A percentile compares a stretch with the other conserved stretches of the same genome.
Conservation (phyloP, 1,140 invertebrate genomes). For the Pseudoatta argentina region DNA sequence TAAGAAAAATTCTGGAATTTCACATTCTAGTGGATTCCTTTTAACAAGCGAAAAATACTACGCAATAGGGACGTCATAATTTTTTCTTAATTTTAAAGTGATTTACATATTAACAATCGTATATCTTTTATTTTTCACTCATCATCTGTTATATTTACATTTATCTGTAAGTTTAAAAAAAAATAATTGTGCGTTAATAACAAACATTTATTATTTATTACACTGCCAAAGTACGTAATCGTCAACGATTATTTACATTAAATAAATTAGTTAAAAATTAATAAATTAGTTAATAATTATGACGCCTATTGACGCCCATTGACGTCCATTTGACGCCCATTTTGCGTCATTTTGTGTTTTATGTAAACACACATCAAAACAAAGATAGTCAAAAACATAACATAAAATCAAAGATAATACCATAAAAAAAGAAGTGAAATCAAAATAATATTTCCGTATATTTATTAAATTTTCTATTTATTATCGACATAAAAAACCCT, state of each 20-base stretch:
- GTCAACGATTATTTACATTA: not conserved
- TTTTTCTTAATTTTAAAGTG: not conserved
- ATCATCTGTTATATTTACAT: not conserved
- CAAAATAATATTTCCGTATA: too few species aligned
- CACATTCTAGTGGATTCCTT: not conserved
- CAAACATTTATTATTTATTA: not conserved
- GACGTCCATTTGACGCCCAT: too few species aligned
- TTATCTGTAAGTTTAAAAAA: not conserved
- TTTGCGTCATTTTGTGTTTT: too few species aligned
- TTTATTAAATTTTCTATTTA: too few species aligned
- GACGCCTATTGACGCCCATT: too few species aligned
- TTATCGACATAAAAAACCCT: too few species aligned
- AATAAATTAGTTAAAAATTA: slow-evolving; percentile 7
- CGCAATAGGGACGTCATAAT: not conserved
- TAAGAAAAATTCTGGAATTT: slow-evolving; percentile 17
- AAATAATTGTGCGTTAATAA: not conserved
- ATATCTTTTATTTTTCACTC: not conserved
- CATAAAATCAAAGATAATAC: too few species aligned
- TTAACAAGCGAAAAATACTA: not conserved
- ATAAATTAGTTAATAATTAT: slow-evolving; percentile 7
- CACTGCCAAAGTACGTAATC: not conserved
- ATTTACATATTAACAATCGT: not conserved
- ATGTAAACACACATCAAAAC: too few species aligned
- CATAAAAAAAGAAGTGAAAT: too few species aligned
- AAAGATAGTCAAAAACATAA: too few species aligned